Percentiles rank a stretch among this genome's conserved stretches.
These are phyloP conservation scores for Porites lobata DNA, from an alignment of 92 coral and sea anemone genomes.

Conservation along the genomic window DNA sequence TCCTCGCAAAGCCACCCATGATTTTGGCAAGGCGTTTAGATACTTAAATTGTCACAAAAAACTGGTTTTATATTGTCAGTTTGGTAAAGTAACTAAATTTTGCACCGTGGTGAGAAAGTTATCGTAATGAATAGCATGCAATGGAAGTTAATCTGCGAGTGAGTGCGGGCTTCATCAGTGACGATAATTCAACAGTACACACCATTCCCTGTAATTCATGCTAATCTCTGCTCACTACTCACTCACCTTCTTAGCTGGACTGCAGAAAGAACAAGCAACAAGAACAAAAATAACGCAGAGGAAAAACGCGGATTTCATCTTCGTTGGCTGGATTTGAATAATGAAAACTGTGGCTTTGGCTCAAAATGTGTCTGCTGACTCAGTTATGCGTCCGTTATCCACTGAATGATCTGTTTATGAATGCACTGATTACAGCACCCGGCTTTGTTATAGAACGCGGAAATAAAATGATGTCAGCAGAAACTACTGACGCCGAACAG, in stretches of 20 bases:
- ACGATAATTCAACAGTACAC: neutral
- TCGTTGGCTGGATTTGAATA: neutral
- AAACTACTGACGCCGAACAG: neutral
- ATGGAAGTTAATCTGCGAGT: no score
- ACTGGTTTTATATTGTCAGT: no score
- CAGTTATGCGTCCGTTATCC: neutral
- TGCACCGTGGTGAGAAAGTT: no score
- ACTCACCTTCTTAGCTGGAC: neutral
- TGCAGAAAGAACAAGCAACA: neutral
- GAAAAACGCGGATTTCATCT: neutral
- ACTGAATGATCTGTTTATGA: neutral
- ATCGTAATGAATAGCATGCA: no score
- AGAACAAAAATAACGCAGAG: constrained; percentile 8
- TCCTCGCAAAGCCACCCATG: no score
- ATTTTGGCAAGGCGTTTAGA: no score
- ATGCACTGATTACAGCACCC: neutral
- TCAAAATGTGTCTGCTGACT: neutral
- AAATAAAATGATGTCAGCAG: neutral
- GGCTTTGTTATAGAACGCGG: neutral
- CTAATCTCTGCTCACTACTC: neutral
- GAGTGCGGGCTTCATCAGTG: neutral
- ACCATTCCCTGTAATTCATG: no score
- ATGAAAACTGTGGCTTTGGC: neutral
- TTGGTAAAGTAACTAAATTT: no score
- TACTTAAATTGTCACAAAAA: no score